Evolutionary conservation across 2,888 invertebrate genomes (phyloP), one percentile per base, ranked within the genome.

Genomic region (Cylloceria caligata): DNA sequence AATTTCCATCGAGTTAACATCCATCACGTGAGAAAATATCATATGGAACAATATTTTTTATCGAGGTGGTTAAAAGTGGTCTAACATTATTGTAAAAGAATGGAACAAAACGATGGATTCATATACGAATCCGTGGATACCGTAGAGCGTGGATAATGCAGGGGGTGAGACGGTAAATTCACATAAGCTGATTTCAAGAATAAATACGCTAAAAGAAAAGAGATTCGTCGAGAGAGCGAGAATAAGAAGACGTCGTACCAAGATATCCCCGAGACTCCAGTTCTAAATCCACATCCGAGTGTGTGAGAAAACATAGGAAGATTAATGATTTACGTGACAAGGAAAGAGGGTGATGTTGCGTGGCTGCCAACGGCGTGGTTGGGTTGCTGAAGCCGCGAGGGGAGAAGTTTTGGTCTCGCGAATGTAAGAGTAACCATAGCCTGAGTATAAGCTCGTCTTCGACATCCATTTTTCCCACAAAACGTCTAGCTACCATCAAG

Each of bases 261-360:
- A 88, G 89, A 90, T 90, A 82, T 81, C 88, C 88, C 88, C 88
- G 88, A 89, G 87, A 86, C 91, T 90, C 88, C 86, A 89, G 89
- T 91, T 85, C 92, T 91, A 92, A 92, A 92, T 92, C 91, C 92
- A 92, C 92, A 92, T 92, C 90, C 88, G 90, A 92, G 92, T 91
- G 90, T 89, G 91, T 90, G 92, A 91, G 92, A 92, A 92, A 92
- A 92, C 91, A 90, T 88, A 89, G 90, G 86, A 92, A 92, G 92
- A 92, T 92, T 92, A 92, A 92, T 92, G 92, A 92, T 92, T 90
- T 89, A 88, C 89, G 91, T 90, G 92, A 91, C 92, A 91, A 86
- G 88, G 87, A 86, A 87, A 88, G 86, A 84, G 88, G 88, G 85
- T 84, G 80, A 75, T 65, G 75, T 52, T 80, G 78, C 78, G 74